These are phyloP conservation scores for Eclectus roratus DNA, from an alignment of 2,113 vertebrate genomes.

Conservation along the genomic window DNA sequence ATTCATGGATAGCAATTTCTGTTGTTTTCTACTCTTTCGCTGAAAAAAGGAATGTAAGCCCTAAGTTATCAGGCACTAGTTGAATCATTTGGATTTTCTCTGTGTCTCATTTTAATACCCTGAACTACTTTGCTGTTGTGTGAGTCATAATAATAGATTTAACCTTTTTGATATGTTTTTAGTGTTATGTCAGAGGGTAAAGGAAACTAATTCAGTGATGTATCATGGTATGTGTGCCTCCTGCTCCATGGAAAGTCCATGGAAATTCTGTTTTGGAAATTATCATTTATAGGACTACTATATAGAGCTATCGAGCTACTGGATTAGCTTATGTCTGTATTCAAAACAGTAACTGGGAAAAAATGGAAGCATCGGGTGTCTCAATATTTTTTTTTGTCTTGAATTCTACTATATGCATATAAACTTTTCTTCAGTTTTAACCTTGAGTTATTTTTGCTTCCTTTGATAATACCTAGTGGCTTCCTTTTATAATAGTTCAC, in stretches of 20 bases:
- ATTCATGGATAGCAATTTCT: not conserved
- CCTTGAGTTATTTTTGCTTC: not conserved
- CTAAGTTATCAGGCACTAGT: not conserved
- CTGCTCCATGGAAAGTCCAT: not conserved
- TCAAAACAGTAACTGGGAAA: not conserved
- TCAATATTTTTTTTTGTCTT: not conserved
- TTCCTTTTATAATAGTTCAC: not conserved
- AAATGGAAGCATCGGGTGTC: not conserved
- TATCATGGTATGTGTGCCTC: not conserved
- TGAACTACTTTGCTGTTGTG: not conserved
- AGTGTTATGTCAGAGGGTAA: not conserved
- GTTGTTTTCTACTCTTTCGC: not conserved
- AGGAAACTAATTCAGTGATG: not conserved
- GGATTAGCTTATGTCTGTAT: not conserved
- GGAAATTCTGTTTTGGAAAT: not conserved
- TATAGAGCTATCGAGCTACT: not conserved
- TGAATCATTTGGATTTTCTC: not conserved
- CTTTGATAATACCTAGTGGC: not conserved
- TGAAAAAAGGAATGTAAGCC: not conserved
- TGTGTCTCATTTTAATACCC: not conserved
- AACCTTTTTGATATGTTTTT: not conserved
- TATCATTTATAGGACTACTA: not conserved
- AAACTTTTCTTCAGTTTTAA: not conserved
- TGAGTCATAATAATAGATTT: not conserved
- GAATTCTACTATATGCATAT: not conserved